Base-by-base conservation (phyloP, 1,140 invertebrate species). In the Drosophila willistoni region DNA sequence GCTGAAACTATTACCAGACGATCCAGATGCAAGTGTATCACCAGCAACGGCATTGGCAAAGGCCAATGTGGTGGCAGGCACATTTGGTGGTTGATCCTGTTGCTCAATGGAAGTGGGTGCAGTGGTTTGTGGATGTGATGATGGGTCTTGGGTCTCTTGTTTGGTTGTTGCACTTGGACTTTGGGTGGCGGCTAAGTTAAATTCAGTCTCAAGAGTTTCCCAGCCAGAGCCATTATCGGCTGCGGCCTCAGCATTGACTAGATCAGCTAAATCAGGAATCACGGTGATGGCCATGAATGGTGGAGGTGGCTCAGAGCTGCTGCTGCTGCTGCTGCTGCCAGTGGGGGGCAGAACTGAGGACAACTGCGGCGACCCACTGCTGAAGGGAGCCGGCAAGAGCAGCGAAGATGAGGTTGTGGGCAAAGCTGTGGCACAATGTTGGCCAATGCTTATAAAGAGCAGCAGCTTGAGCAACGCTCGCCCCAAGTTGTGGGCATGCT, bases 171-270 rank as follows among this genome's bases (percentile, higher is more conserved):
- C 68, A 65, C 63, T 56, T 7, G 77, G 69, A 39, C 62, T 41
- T 55, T 41, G 61, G 33, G 75, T 78, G 63, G 69, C 64, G 63
- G 74, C 69, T 64, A 74, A 64, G 10, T 68, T 79, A 42, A 75
- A 83, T 54, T 91, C 90, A 91, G 85, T 90, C 81, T 91, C 90
- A 81, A 79, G 68, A 47, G 79, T 77, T 79, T 81, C 90, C 79
- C 77, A 83, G 60, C 81, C 83, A 22, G 70, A 79, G 51, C 68
- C 80, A 22, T 36, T 64, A 19, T 55, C 73, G 54, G 64, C 77
- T 42, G 69, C 77, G n/a, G 71, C 68, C 47, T 79, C 73, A 63
- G 64, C 68, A 54, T 84, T 82, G 79, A 73, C 77, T 63, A 89
- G 86, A 87, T 85, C 82, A 71, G 65, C 36, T 39, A 83, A 29